A percentile compares a stretch with the other conserved stretches of the same genome.
These are phyloP conservation scores for Choreutis nemorana DNA, from an alignment of 2,888 invertebrate genomes.

Conservation along the genomic window DNA sequence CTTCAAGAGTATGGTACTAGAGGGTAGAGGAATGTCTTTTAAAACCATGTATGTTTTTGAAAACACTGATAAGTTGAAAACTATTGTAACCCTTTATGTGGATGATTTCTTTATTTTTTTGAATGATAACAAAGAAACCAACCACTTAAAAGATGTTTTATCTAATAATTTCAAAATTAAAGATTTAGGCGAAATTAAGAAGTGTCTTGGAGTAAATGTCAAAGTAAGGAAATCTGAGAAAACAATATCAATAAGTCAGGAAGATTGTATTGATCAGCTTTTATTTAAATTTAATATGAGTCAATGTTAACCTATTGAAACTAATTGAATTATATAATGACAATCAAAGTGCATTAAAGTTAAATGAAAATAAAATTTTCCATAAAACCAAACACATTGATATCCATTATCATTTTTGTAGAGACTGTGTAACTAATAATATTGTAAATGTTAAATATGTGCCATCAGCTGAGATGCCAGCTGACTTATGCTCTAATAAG, in stretches of 20 bases:
- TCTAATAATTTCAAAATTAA: constrained; percentile 11
- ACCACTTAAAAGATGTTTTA: background rate
- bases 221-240: constrained; percentile 7
- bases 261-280: constrained; percentile 1
- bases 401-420: constrained; percentile 4
- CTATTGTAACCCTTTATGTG: background rate
- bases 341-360: constrained; percentile 3
- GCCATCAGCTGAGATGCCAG: constrained; percentile 9
- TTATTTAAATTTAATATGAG: background rate
- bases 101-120: background rate
- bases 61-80: background rate
- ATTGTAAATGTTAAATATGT: constrained; percentile 8
- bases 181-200: constrained; percentile 10
- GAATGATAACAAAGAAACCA: background rate
- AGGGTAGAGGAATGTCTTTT: background rate
- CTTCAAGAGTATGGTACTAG: background rate
- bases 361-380: constrained; percentile 2
- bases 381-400: constrained; percentile 5
- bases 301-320: background rate
- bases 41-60: no score
- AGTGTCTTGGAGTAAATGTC: constrained; percentile 6
- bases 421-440: constrained; percentile 8
- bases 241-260: constrained; percentile 9
- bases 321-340: background rate
- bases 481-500: constrained; percentile 8